Evolutionary conservation across 2,113 vertebrate genomes (phyloP).

Genomic region (Aphelocoma coerulescens): DNA sequence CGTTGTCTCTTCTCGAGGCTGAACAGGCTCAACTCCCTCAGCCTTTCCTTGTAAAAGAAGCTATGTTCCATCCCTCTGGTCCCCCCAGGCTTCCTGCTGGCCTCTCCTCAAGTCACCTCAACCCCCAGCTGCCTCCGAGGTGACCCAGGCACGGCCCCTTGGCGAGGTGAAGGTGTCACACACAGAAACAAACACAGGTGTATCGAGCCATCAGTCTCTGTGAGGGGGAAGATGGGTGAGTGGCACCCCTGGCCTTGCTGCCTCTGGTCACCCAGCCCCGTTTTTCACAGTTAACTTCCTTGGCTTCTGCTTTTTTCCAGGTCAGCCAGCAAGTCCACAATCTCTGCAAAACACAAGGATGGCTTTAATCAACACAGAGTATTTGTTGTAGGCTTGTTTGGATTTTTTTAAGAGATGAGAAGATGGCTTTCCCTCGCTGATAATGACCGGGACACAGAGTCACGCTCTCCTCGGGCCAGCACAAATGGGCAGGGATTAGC

Average conservation of each 20-base stretch:
- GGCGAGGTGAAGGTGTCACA: fast-evolving
- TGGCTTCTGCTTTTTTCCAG: constrained; percentile 27
- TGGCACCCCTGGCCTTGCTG: fast-evolving
- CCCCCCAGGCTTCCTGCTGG: background rate
- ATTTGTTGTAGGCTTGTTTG: background rate
- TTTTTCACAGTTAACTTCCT: background rate
- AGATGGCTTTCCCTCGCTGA: background rate
- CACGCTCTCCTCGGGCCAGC: background rate
- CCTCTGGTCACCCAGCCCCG: fast-evolving
- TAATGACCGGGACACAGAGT: fast-evolving
- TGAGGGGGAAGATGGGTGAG: fast-evolving
- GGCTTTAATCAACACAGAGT: background rate
- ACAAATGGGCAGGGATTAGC: background rate
- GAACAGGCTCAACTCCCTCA: background rate
- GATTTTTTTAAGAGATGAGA: background rate
- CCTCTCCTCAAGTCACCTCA: background rate
- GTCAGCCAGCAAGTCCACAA: constrained; percentile 27
- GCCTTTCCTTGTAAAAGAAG: background rate
- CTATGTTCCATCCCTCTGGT: background rate
- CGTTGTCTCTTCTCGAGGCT: background rate
- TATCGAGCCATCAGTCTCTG: too few species aligned
- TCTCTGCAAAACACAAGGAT: background rate
- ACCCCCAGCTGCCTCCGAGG: fast-evolving
- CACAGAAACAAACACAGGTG: fast-evolving
- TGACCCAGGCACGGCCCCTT: fast-evolving